A percentile compares a stretch with the other conserved stretches of the same genome.
These are phyloP conservation scores for Rhagophthalmus giganteus DNA, from an alignment of 2,888 invertebrate species.

Conservation along the genomic window DNA sequence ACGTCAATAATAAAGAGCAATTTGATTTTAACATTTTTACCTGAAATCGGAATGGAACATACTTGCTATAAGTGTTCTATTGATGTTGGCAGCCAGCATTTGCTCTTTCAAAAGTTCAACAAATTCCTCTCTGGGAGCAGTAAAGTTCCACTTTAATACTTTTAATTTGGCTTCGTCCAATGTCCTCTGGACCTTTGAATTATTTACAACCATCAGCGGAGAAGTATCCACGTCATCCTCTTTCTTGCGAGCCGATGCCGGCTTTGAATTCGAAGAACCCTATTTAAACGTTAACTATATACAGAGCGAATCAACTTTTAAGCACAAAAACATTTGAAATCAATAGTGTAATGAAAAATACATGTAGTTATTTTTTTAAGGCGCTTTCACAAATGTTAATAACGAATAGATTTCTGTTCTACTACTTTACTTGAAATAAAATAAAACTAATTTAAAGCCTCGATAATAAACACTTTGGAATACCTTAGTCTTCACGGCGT, in stretches of 20 bases:
- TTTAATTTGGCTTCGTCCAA: conserved; percentile 94
- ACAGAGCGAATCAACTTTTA: too few species aligned
- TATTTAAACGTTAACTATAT: conserved; percentile 7
- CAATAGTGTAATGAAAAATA: too few species aligned
- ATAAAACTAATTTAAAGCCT: too few species aligned
- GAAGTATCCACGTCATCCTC: conserved; percentile 83
- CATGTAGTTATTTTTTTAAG: too few species aligned
- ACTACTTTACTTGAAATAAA: too few species aligned
- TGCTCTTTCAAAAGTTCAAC: conserved; percentile 88
- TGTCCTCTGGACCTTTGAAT: conserved; percentile 87
- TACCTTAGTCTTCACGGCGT: conserved; percentile 62
- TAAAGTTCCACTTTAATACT: conserved; percentile 94
- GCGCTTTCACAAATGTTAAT: too few species aligned
- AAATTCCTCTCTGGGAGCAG: conserved; percentile 90
- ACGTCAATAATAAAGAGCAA: too few species aligned
- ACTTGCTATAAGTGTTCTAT: conserved; percentile 81
- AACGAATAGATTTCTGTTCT: too few species aligned
- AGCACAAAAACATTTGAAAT: too few species aligned
- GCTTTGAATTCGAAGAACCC: conserved; percentile 43
- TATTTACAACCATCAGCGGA: conserved; percentile 78
- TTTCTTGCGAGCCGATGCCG: conserved; percentile 68
- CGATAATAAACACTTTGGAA: not conserved
- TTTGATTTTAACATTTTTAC: conserved; percentile 48
- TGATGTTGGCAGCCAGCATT: conserved; percentile 86
- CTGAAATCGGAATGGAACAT: conserved; percentile 95